Percentiles rank a stretch among this genome's conserved stretches.
phyloP scores from a whole-genome alignment of 1,140 invertebrate species.

The Hycleus cichorii region DNA sequence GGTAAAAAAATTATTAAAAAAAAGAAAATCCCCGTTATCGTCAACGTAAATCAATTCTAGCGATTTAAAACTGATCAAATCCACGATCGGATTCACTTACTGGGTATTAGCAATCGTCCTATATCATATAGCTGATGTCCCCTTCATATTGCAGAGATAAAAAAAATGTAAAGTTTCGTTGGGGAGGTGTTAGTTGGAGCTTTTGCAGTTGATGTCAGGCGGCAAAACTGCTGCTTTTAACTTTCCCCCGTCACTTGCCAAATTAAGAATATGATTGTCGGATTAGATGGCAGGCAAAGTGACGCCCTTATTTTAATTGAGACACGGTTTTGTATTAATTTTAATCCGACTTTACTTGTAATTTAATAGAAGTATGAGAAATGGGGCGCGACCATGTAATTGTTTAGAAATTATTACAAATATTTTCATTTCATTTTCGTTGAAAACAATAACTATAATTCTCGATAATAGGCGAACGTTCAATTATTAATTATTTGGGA shows the following conservation, averaged over 20 bases:
- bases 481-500: too few species aligned
- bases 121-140: slow-evolving; percentile 34
- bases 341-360: too few species aligned
- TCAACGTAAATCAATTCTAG: slow-evolving; percentile 31
- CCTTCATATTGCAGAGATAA: slow-evolving; percentile 7
- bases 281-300: not conserved
- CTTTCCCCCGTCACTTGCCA: slow-evolving; percentile 34
- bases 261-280: slow-evolving; percentile 39
- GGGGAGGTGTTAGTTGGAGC: slow-evolving; percentile 26
- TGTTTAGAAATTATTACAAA: too few species aligned
- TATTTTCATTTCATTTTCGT: too few species aligned
- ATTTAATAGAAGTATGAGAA: too few species aligned
- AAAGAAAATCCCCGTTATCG: too few species aligned
- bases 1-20: too few species aligned
- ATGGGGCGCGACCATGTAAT: too few species aligned
- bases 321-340: too few species aligned
- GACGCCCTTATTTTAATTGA: slow-evolving; percentile 8
- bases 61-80: slow-evolving; percentile 42
- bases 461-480: too few species aligned
- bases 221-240: slow-evolving; percentile 28
- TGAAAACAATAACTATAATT: too few species aligned
- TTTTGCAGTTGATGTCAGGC: slow-evolving; percentile 29
- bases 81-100: slow-evolving; percentile 41
- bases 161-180: too few species aligned
- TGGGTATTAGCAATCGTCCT: slow-evolving; percentile 40